These are phyloP conservation scores for Leguminivora glycinivorella DNA, from an alignment of 1,140 invertebrate species.

Conservation along the genomic window DNA sequence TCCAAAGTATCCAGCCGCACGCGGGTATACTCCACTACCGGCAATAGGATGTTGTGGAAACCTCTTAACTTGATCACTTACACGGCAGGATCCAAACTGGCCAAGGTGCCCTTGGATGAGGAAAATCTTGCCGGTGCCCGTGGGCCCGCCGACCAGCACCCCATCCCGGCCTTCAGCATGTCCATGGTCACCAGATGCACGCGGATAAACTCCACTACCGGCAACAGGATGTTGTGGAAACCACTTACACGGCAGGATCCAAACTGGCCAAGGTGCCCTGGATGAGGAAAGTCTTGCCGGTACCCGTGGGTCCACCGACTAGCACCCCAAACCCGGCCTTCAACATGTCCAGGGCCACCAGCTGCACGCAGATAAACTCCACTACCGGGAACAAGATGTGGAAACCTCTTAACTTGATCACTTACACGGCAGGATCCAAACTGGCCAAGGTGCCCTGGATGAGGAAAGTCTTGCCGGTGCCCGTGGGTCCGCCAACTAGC, in stretches of 20 bases:
- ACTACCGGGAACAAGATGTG: slow-evolving; percentile 91
- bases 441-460: slow-evolving; percentile 83
- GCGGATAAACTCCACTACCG: slow-evolving; percentile 90
- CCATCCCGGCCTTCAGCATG: slow-evolving; percentile 83
- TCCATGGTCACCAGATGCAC: slow-evolving; percentile 86
- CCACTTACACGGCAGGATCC: slow-evolving; percentile 80
- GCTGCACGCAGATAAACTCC: slow-evolving; percentile 89
- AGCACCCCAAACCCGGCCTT: slow-evolving; percentile 83
- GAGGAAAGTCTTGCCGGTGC: slow-evolving; percentile 90
- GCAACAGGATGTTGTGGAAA: slow-evolving; percentile 90
- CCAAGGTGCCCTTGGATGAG: slow-evolving; percentile 84
- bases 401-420: slow-evolving; percentile 80
- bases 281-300: slow-evolving; percentile 89
- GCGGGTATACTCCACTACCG: slow-evolving; percentile 89
- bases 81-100: slow-evolving; percentile 81
- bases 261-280: slow-evolving; percentile 83
- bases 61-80: slow-evolving; percentile 65
- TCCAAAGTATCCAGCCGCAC: slow-evolving; percentile 86
- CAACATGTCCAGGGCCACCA: slow-evolving; percentile 83
- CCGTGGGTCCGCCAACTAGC: slow-evolving; percentile 88
- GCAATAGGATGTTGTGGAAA: slow-evolving; percentile 91
- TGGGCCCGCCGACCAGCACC: slow-evolving; percentile 87
- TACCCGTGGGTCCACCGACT: slow-evolving; percentile 88
- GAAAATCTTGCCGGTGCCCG: slow-evolving; percentile 91
- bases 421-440: slow-evolving; percentile 80